Evolutionary conservation across 2,888 invertebrate species (phyloP).

Genomic region (Geophilus truncorum): DNA sequence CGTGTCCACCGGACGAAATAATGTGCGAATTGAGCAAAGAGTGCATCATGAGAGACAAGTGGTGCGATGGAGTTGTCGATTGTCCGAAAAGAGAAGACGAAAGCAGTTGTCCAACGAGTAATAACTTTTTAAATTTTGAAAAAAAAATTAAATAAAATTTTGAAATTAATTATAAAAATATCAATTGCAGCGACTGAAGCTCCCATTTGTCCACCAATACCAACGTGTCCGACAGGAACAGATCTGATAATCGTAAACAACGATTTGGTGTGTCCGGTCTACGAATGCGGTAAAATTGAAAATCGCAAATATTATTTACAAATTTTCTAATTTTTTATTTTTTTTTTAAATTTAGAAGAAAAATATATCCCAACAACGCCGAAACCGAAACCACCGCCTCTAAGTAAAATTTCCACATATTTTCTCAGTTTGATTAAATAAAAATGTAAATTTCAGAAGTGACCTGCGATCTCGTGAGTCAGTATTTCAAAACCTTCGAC

Average conservation of each 20-base stretch:
- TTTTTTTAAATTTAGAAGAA: too few relatives aligned
- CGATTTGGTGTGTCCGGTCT: constrained; percentile 39
- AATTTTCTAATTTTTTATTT: too few relatives aligned
- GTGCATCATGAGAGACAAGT: constrained; percentile 63
- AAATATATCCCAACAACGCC: neutral
- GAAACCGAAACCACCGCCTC: neutral
- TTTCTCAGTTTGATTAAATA: too few relatives aligned
- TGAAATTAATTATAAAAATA: neutral
- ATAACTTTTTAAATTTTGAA: neutral
- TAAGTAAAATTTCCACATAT: too few relatives aligned
- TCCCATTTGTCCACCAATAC: constrained; percentile 32
- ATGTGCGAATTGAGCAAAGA: constrained; percentile 69
- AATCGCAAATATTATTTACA: too few relatives aligned
- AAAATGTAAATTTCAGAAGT: constrained; percentile 46
- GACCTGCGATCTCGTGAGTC: constrained; percentile 67
- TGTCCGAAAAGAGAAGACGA: constrained; percentile 71
- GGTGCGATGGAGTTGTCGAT: constrained; percentile 77
- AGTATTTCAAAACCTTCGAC: constrained; percentile 74
- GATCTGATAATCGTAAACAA: constrained; percentile 9
- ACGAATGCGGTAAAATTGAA: constrained; percentile 41
- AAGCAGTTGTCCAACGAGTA: constrained; percentile 54
- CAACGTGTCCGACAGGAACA: constrained; percentile 27
- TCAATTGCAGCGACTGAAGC: neutral
- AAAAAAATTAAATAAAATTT: neutral
- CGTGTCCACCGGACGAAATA: constrained; percentile 61